Evolutionary conservation across 1,140 invertebrate genomes (phyloP), one percentile per base, ranked within the genome.

Genomic region (Trachymyrmex cornetzi): DNA sequence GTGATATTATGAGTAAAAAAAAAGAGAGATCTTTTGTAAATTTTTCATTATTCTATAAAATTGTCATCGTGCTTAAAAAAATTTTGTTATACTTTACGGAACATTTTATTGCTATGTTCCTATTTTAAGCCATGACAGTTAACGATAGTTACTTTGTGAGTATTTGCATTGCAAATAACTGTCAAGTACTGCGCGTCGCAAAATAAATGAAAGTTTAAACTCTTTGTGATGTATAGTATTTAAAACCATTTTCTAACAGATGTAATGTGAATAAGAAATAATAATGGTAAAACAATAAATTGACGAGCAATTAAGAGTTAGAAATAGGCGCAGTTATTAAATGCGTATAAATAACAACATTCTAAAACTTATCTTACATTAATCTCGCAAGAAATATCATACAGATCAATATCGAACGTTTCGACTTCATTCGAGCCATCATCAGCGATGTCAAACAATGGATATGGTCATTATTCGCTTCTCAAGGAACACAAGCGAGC

Each of bases 261-360:
- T 79, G 14, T 53, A 38, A 66, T 79, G 14, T 53, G 24, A 34
- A 79, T 66, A 19, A 53, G 61, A 30, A n/a, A n/a, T n/a, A n/a
- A n/a, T n/a, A n/a, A n/a, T n/a, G n/a, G n/a, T n/a, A n/a, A n/a
- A n/a, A n/a, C n/a, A n/a, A n/a, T n/a, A n/a, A n/a, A n/a, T n/a
- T n/a, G n/a, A n/a, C n/a, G n/a, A n/a, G n/a, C n/a, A n/a, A n/a
- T n/a, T n/a, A n/a, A n/a, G n/a, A n/a, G n/a, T n/a, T n/a, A n/a
- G n/a, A n/a, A n/a, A n/a, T n/a, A n/a, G n/a, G n/a, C n/a, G n/a
- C n/a, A n/a, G n/a, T n/a, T n/a, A n/a, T n/a, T n/a, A n/a, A n/a
- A n/a, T n/a, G n/a, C n/a, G n/a, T n/a, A n/a, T n/a, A n/a, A n/a
- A n/a, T n/a, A n/a, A n/a, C n/a, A n/a, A n/a, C n/a, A n/a, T n/a